A percentile compares a stretch with the other conserved stretches of the same genome.
phyloP scores from a whole-genome alignment of 2,888 invertebrate genomes.

The Chalcosyrphus nemorum region DNA sequence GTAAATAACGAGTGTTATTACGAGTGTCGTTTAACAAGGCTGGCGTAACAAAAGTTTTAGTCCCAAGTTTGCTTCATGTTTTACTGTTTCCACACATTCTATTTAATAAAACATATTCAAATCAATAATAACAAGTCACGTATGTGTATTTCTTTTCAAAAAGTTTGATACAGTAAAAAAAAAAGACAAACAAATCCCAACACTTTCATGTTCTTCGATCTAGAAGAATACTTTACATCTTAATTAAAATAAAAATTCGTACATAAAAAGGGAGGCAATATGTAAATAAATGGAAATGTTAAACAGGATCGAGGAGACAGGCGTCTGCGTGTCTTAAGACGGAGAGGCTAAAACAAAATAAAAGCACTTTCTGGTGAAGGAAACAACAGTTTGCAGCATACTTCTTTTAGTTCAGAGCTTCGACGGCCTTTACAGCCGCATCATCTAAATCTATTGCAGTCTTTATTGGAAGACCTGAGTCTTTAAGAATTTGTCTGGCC shows the following conservation, averaged over 20 bases:
- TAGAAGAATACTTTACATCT: not conserved
- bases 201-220: not conserved
- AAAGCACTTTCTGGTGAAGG: conserved; percentile 16
- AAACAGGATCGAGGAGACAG: not conserved
- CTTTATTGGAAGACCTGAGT: conserved; percentile 92
- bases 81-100: too few relatives aligned
- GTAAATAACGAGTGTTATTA: too few relatives aligned
- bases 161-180: not conserved
- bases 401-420: conserved; percentile 77
- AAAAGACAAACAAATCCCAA: not conserved
- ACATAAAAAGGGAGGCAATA: not conserved
- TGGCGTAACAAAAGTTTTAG: too few relatives aligned
- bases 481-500: conserved; percentile 91
- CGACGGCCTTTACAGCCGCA: conserved; percentile 94
- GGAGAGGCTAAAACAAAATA: not conserved
- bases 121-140: conserved; percentile 14
- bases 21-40: too few relatives aligned
- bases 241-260: conserved; percentile 1
- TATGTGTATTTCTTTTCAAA: not conserved
- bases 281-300: conserved; percentile 27
- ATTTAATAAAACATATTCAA: not conserved
- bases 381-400: not conserved
- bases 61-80: too few relatives aligned
- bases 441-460: conserved; percentile 94
- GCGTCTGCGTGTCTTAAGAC: not conserved